Evolutionary conservation across 2,797 vertebrate species (phyloP).

Genomic region (Vireo griseus): DNA sequence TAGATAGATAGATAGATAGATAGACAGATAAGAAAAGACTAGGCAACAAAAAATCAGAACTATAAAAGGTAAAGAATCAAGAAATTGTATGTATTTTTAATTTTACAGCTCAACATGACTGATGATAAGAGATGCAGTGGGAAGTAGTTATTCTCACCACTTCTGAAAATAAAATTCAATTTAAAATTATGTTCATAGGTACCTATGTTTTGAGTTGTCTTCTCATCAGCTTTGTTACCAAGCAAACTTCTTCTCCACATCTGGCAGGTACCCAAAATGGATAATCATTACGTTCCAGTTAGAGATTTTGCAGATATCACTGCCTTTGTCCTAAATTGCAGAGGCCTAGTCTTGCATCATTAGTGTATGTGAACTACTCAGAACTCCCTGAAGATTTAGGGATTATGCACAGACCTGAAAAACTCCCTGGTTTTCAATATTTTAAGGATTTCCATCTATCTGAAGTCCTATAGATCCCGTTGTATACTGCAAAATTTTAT

Average conservation of each 20-base stretch:
- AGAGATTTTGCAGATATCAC: neutral
- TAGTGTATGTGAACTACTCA: neutral
- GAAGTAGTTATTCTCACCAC: neutral
- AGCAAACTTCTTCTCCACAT: neutral
- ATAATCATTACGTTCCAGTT: neutral
- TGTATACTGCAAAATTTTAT: neutral
- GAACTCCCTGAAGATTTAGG: neutral
- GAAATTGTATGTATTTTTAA: neutral
- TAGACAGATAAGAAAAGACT: neutral
- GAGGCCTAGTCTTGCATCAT: rapidly evolving
- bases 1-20: no score
- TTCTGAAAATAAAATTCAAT: neutral
- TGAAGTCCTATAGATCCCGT: neutral
- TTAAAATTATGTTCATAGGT: neutral
- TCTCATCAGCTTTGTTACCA: neutral
- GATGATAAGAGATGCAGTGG: neutral
- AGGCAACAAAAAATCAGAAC: neutral
- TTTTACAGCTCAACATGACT: neutral
- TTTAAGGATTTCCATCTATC: neutral
- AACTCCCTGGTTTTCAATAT: neutral
- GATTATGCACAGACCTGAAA: neutral
- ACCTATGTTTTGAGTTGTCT: neutral
- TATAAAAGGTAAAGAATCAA: neutral
- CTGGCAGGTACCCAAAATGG: neutral
- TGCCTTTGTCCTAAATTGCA: neutral